These are phyloP conservation scores for Cavia aperea DNA, from an alignment of 2,113 vertebrate genomes.

Conservation along the genomic window DNA sequence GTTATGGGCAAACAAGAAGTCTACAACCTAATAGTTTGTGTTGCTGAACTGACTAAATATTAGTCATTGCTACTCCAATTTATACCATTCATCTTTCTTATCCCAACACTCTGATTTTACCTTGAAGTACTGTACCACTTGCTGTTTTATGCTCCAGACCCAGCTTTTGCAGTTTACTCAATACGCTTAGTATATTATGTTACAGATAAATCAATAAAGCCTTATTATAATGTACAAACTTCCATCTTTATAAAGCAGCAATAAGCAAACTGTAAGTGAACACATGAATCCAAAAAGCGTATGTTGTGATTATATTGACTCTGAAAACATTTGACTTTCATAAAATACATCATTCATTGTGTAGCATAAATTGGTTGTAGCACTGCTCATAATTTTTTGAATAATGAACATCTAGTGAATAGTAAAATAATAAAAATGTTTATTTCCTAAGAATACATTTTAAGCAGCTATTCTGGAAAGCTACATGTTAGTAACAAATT, in stretches of 20 bases:
- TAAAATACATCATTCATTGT: conserved; percentile 69
- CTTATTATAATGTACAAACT: conserved; percentile 78
- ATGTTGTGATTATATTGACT: conserved; percentile 78
- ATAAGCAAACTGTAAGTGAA: conserved; percentile 80
- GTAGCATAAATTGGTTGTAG: conserved; percentile 67
- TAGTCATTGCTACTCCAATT: conserved; percentile 73
- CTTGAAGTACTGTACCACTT: conserved; percentile 77
- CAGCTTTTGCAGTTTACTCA: conserved; percentile 73
- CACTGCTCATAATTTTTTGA: conserved; percentile 60
- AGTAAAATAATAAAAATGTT: conserved; percentile 74
- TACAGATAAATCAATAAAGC: conserved; percentile 81
- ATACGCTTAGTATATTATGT: conserved; percentile 76
- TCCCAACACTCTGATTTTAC: conserved; percentile 75
- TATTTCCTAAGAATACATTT: conserved; percentile 64
- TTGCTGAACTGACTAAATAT: conserved; percentile 79
- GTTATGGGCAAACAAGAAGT: conserved; percentile 69
- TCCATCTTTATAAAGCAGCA: conserved; percentile 77
- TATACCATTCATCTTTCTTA: conserved; percentile 69
- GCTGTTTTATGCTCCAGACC: conserved; percentile 72
- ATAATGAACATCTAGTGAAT: conserved; percentile 66
- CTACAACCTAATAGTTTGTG: conserved; percentile 76
- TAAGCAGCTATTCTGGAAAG: conserved; percentile 66
- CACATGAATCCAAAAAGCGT: conserved; percentile 75
- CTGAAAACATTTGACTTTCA: conserved; percentile 79
- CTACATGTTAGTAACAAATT: conserved; percentile 45